phyloP scores from a whole-genome alignment of 64 coral and sea anemone genomes.

The Dendrophyllia cribrosa region DNA sequence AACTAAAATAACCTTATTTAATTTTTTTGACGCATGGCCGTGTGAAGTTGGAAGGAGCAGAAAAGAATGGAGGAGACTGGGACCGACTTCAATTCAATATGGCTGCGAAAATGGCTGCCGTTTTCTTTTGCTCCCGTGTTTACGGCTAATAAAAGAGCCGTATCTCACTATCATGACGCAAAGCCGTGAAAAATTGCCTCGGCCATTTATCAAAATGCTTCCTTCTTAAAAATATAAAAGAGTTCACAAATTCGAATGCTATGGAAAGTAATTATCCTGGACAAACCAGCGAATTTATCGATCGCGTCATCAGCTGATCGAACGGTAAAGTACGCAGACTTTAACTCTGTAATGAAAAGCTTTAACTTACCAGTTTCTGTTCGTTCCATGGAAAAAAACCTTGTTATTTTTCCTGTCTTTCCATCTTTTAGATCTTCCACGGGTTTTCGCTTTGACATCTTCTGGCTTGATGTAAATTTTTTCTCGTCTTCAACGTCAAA shows the following conservation, averaged over 20 bases:
- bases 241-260: background rate
- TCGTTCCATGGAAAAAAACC: background rate
- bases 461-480: background rate
- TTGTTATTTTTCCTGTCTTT: slow-evolving; percentile 11
- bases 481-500: no score
- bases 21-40: background rate
- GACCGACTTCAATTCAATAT: slow-evolving; percentile 18
- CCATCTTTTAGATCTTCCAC: slow-evolving; percentile 25
- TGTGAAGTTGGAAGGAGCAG: background rate
- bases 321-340: background rate
- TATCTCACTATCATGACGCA: no score
- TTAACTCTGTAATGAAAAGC: background rate
- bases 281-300: background rate
- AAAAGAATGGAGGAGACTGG: slow-evolving; percentile 27
- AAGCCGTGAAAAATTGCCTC: slow-evolving; percentile 19
- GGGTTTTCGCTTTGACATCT: slow-evolving; percentile 30
- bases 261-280: slow-evolving; percentile 13
- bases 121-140: slow-evolving; percentile 3
- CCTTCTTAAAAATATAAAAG: background rate
- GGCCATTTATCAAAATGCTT: background rate
- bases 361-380: slow-evolving; percentile 14
- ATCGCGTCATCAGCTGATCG: slow-evolving; percentile 9
- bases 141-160: background rate
- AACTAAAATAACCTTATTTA: background rate
- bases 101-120: slow-evolving; percentile 26